phyloP scores from a whole-genome alignment of 2,888 invertebrate genomes.

The Xylophagus ater region DNA sequence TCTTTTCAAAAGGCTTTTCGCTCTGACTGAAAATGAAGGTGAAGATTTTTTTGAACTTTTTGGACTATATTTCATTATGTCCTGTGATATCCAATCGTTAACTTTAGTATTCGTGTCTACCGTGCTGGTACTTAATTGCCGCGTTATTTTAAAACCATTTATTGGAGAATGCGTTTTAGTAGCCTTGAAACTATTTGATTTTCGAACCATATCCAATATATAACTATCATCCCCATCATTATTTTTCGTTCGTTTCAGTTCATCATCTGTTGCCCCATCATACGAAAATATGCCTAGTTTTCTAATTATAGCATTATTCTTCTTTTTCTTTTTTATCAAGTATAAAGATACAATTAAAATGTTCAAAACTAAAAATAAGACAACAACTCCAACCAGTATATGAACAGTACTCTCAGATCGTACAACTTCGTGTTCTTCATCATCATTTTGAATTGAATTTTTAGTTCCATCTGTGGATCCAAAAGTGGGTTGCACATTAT shows the following conservation, averaged over 20 bases:
- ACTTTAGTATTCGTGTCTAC: constrained; percentile 80
- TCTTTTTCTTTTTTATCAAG: constrained; percentile 20
- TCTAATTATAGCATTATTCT: constrained; percentile 9
- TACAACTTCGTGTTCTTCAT: constrained; percentile 38
- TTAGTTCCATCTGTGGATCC: constrained; percentile 12
- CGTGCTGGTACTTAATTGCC: constrained; percentile 67
- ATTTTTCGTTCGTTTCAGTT: constrained; percentile 32
- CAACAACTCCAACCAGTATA: constrained; percentile 51
- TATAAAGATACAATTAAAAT: constrained; percentile 39
- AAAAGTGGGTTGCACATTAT: constrained; percentile 37
- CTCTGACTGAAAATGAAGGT: constrained; percentile 27
- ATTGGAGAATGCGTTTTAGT: constrained; percentile 40
- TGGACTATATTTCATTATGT: constrained; percentile 62
- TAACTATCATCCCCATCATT: constrained; percentile 38
- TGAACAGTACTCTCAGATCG: constrained; percentile 51
- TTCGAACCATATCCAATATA: constrained; percentile 32
- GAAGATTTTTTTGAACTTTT: constrained; percentile 36
- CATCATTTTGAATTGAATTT: constrained; percentile 15
- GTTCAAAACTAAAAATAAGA: constrained; percentile 62
- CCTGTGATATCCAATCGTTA: constrained; percentile 74
- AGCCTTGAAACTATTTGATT: constrained; percentile 38
- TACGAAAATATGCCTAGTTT: constrained; percentile 33
- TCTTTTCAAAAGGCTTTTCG: constrained; percentile 40
- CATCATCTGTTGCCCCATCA: constrained; percentile 36
- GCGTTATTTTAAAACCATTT: constrained; percentile 51